Conservation (phyloP, 2,113 vertebrate species). For the Oxyura jamaicensis region DNA sequence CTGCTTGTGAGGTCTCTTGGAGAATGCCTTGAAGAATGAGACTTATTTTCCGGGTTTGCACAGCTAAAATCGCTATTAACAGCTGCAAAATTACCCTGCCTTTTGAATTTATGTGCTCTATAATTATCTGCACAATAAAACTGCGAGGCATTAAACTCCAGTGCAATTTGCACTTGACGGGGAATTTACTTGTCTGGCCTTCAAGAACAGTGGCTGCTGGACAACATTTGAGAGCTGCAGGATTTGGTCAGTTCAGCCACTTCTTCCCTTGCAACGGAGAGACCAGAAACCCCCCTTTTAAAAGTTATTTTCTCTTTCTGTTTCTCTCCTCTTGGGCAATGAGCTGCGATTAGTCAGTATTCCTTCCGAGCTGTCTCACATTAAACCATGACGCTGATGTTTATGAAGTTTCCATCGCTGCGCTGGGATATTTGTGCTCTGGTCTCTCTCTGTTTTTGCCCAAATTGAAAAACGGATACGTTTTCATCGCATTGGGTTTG, state of each 20-base stretch:
- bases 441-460: neutral
- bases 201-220: neutral
- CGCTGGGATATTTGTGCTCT: neutral
- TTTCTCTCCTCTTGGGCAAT: neutral
- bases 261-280: neutral
- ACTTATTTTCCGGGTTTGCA: constrained; percentile 13
- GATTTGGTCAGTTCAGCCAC: neutral
- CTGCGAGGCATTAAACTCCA: neutral
- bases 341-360: constrained; percentile 25
- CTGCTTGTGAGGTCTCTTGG: constrained; percentile 36
- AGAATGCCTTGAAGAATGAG: neutral
- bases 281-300: neutral
- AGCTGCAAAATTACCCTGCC: neutral
- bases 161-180: neutral
- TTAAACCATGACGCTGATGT: neutral
- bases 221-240: neutral
- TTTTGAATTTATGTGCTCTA: neutral
- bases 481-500: neutral
- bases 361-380: neutral
- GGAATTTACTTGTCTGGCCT: neutral
- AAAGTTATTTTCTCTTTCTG: neutral
- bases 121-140: constrained; percentile 63
- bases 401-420: constrained; percentile 36
- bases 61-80: constrained; percentile 6
- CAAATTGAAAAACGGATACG: neutral